These are phyloP conservation scores for Coptodon bakossiorum DNA, from an alignment of 2,113 vertebrate genomes.

Conservation along the genomic window DNA sequence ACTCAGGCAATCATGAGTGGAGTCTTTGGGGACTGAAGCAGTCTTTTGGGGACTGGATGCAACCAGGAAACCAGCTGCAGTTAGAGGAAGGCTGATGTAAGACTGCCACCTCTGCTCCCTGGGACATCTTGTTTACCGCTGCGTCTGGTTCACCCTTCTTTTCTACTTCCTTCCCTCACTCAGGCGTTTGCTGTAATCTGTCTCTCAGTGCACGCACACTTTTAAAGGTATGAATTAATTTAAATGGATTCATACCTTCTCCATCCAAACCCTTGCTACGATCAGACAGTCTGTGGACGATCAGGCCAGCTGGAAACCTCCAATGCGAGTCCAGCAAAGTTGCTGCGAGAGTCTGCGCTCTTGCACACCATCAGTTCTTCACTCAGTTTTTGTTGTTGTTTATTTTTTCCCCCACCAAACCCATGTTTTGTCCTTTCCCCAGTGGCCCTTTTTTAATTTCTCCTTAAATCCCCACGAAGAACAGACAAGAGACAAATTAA, in stretches of 20 bases:
- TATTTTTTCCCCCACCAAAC: neutral
- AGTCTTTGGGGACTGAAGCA: constrained; percentile 12
- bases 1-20: constrained; percentile 17
- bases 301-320: constrained; percentile 1
- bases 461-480: neutral
- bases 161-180: neutral
- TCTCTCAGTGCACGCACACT: neutral
- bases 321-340: neutral
- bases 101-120: constrained; percentile 42
- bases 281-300: constrained; percentile 2
- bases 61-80: constrained; percentile 44
- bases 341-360: neutral
- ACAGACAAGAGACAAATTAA: neutral
- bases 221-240: neutral
- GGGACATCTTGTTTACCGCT: constrained; percentile 59
- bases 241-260: neutral
- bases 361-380: neutral
- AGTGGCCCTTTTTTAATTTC: neutral
- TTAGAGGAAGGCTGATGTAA: constrained; percentile 42
- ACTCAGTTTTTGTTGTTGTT: neutral
- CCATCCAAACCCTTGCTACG: neutral
- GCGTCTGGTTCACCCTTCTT: neutral
- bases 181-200: neutral
- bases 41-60: constrained; percentile 13
- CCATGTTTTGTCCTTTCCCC: neutral